These are phyloP conservation scores for Philopotamus ludificatus DNA, from an alignment of 1,140 invertebrate genomes.

Conservation along the genomic window DNA sequence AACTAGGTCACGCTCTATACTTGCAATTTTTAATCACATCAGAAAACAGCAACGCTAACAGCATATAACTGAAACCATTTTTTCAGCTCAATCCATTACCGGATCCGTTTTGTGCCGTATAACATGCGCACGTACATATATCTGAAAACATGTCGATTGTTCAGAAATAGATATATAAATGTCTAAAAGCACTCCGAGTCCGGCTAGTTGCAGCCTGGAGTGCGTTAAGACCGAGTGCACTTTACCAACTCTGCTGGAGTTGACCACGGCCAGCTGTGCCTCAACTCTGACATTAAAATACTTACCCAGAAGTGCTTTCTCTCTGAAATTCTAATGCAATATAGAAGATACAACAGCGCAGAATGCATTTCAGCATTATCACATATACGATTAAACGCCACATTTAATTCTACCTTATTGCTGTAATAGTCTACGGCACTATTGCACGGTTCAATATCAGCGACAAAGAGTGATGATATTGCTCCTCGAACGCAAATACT, in stretches of 20 bases:
- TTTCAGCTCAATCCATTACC: no score
- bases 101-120: no score
- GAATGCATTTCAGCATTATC: not conserved
- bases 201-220: not conserved
- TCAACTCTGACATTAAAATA: not conserved
- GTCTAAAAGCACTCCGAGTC: not conserved
- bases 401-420: not conserved
- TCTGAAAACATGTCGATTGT: no score
- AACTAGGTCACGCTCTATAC: no score
- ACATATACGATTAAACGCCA: not conserved
- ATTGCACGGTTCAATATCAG: not conserved
- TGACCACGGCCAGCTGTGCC: constrained; percentile 1
- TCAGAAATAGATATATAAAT: no score
- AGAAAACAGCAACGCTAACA: no score
- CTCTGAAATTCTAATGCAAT: not conserved
- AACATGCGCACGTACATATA: no score
- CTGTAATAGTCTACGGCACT: no score
- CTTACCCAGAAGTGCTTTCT: not conserved
- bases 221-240: constrained; percentile 3
- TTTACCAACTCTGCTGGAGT: not conserved
- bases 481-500: not conserved
- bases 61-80: no score
- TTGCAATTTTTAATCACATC: no score
- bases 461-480: not conserved
- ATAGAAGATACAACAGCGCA: not conserved